phyloP scores from a whole-genome alignment of 2,113 vertebrate species.

The Cyprinodon brontotheroides region DNA sequence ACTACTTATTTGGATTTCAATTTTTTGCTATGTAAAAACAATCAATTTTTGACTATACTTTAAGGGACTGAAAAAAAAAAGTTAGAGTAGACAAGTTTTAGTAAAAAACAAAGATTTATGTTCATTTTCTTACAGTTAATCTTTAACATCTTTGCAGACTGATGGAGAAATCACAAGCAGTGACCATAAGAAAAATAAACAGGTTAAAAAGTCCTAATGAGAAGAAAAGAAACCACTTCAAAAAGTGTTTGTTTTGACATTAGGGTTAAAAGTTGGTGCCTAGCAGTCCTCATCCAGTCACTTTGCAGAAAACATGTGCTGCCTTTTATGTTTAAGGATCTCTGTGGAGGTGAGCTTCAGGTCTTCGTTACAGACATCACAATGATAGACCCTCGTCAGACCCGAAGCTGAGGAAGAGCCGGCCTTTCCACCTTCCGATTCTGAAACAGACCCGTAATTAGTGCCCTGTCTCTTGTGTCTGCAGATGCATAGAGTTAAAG shows the following conservation, averaged over 20 bases:
- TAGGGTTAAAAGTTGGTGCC: neutral
- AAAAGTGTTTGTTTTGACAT: no score
- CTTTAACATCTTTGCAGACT: neutral
- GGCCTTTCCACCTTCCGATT: constrained; percentile 6
- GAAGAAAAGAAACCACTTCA: neutral
- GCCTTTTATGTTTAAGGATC: constrained; percentile 86
- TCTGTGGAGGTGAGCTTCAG: constrained; percentile 87
- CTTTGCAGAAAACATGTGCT: constrained; percentile 66
- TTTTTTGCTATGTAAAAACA: no score
- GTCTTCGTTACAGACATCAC: constrained; percentile 83
- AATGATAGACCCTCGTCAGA: constrained; percentile 83
- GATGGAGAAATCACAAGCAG: neutral
- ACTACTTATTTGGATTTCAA: no score
- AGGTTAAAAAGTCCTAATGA: neutral
- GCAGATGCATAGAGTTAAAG: neutral
- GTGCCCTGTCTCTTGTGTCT: neutral
- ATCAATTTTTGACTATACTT: no score
- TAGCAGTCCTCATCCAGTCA: constrained; percentile 15
- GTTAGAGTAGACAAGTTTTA: neutral
- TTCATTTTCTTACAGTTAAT: neutral
- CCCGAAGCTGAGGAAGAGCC: constrained; percentile 39
- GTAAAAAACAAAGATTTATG: neutral
- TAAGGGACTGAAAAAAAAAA: no score
- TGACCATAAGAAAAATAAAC: neutral
- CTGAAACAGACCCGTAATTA: constrained; percentile 34